Base-by-base conservation (phyloP, 2,888 invertebrate species). In the Cryptophagus acutangulus region DNA sequence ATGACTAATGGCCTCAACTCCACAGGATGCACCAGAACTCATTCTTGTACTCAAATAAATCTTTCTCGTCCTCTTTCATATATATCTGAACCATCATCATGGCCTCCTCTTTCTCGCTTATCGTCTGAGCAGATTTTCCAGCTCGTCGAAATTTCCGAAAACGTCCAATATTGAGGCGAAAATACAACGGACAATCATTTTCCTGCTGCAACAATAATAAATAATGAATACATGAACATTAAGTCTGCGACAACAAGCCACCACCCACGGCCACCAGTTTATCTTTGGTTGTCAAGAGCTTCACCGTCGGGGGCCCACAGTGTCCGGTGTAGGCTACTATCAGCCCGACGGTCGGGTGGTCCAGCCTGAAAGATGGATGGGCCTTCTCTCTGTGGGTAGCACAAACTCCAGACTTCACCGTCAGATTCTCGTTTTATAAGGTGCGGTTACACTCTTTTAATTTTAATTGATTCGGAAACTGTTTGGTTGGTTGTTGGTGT, bases 191-290 rank as follows among this genome's bases (percentile, higher is more conserved):
- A n/a, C n/a, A n/a, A n/a, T n/a, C n/a, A n/a, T n/a, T 31, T 31
- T 31, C 16, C 31, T 15, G 16, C 31, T 15, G 13, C 41, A 36
- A 51, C 50, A 55, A 57, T 54, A 57, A 61, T 61, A 61, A 66
- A 65, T 63, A 63, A 66, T 63, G 61, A 54, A 62, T 65, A 65
- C 63, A 64, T 54, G 61, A 55, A 58, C 66, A 66, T 65, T 66
- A 66, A 61, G 60, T 59, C 61, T 52, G 64, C 63, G 65, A 66
- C 66, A 65, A 65, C 66, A 64, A 60, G 63, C 63, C 65, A 63
- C 67, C 67, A 67, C 67, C 67, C 67, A 67, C 67, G 59, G 66
- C 48, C 49, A 58, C 61, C 63, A 61, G 65, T 67, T 66, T 66
- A 67, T 66, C 67, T 67, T 40, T 55, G 40, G 57, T 60, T 58